Evolutionary conservation across 2,113 vertebrate genomes (phyloP).

Genomic region (Phalacrocorax brasilianus): DNA sequence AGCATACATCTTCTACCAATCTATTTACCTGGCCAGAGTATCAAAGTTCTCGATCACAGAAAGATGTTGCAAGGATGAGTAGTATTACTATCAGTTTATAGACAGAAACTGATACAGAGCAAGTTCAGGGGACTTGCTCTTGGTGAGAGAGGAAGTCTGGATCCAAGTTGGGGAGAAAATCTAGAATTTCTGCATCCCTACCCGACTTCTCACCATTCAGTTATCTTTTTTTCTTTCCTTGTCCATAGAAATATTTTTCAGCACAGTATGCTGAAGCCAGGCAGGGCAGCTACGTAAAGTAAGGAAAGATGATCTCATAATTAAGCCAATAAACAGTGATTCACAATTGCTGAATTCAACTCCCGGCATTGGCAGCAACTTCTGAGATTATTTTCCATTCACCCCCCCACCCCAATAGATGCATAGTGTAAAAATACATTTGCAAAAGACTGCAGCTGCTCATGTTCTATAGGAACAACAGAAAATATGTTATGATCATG

Average conservation of each 20-base stretch:
- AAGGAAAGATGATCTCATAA: background rate
- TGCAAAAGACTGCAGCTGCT: background rate
- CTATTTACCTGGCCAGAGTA: background rate
- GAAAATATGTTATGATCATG: background rate
- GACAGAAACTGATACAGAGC: background rate
- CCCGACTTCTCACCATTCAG: background rate
- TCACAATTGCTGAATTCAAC: background rate
- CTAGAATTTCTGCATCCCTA: background rate
- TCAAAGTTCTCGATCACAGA: background rate
- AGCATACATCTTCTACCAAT: background rate
- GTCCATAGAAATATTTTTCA: background rate
- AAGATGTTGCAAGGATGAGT: background rate
- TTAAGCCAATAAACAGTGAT: background rate
- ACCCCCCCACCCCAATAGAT: rapidly evolving
- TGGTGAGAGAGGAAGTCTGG: background rate
- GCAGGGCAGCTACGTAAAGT: background rate
- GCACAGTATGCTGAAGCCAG: background rate
- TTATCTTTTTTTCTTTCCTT: background rate
- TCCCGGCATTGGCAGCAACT: background rate
- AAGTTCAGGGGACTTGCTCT: background rate
- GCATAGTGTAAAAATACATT: background rate
- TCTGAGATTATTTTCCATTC: background rate
- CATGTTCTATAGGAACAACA: background rate
- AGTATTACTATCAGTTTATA: background rate
- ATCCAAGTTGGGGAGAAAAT: background rate